Base-by-base conservation (phyloP, 2,113 vertebrate species). In the Diphyllodes magnificus region DNA sequence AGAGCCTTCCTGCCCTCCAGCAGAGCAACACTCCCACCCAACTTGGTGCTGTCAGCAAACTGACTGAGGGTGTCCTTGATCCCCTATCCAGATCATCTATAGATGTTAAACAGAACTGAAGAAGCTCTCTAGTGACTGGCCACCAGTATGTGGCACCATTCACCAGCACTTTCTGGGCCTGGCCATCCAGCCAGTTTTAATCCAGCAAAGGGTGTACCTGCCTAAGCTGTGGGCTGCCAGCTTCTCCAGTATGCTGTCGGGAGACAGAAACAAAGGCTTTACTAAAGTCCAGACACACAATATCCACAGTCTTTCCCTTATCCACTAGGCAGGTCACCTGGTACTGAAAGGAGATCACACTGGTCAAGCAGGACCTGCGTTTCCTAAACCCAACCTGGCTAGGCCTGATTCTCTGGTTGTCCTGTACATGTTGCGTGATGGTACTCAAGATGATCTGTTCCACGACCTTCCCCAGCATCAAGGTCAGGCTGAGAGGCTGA, bases 81-180 rank as follows among this genome's bases (percentile, higher is more conserved):
- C 28, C 28, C 2, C 11, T 60, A 23, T 23, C 15, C 45, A 60
- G 39, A 19, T n/a, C 39, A 7, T 13, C 0, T 0, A 37, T 15
- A 33, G 5, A 12, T 12, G 28, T 33, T 33, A 45, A 69, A 39
- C 45, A 51, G 45, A 3, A 19, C 63, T 69, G 64, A 23, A 14
- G 12, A 45, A 4, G 3, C 11, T 13, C 45, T 2, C 17, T 2
- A 4, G 37, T 31, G 51, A 76, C 16, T 2, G 1, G 21, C 61
- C 35, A 27, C 25, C 15, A 3, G 27, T 30, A 17, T 49, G 51
- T 35, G 25, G 31, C 35, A 25, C 51, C 30, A 13, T 7, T 42
- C 50, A 35, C 13, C 61, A 76, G 25, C 31, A 14, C 51, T 35
- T 30, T 57, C 51, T 66, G 61, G 39, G 35, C 25, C 30, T 15